Percentiles rank a stretch among this genome's conserved stretches.
Evolutionary conservation across 2,797 vertebrate species (phyloP).

Genomic region (Pseudochirops cupreus): DNA sequence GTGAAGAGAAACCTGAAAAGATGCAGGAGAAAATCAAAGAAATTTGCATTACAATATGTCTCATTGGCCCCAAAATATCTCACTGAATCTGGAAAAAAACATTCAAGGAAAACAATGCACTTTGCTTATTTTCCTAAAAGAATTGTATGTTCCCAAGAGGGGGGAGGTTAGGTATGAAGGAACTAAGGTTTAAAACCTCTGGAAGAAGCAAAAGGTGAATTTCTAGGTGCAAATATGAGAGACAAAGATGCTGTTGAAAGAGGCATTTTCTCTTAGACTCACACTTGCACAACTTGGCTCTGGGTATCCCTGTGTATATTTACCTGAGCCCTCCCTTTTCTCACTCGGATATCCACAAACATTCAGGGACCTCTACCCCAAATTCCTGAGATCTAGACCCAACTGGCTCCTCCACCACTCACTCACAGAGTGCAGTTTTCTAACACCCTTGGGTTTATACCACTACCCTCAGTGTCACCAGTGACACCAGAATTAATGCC

Average conservation of each 20-base stretch:
- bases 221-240: background rate
- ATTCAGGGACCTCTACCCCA: background rate
- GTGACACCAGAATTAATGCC: background rate
- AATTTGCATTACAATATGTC: constrained; percentile 83
- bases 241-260: background rate
- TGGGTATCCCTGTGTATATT: background rate
- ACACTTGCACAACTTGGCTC: background rate
- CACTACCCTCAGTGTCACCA: background rate
- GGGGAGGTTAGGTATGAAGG: background rate
- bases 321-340: background rate
- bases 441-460: background rate
- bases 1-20: constrained; percentile 66
- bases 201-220: background rate
- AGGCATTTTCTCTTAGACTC: background rate
- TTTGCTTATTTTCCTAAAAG: constrained; percentile 73
- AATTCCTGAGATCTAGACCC: background rate
- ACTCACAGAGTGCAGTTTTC: background rate
- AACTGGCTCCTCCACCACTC: background rate
- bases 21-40: constrained; percentile 79
- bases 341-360: background rate
- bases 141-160: constrained; percentile 48
- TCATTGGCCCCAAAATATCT: constrained; percentile 76
- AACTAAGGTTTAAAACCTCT: constrained; percentile 56
- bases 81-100: constrained; percentile 68
- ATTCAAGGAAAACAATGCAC: constrained; percentile 64